Conservation (phyloP, 92 coral and sea anemone species). For the Epizoanthus stellaris region DNA sequence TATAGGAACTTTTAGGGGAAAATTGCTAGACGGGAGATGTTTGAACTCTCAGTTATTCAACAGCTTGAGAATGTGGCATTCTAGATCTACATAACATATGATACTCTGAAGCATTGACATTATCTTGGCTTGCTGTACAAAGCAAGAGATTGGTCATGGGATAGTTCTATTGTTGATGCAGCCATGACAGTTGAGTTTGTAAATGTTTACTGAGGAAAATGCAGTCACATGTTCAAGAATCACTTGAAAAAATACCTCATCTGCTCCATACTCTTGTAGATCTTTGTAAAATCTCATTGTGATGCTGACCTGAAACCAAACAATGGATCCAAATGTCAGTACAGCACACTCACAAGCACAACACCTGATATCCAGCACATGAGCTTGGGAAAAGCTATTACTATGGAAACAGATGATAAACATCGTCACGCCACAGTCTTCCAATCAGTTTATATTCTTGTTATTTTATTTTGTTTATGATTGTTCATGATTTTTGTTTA, state of each 20-base stretch:
- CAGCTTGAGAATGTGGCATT: neutral
- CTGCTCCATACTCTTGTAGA: slow-evolving; percentile 96
- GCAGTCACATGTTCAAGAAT: neutral
- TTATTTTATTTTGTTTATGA: too few species aligned
- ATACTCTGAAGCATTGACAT: neutral
- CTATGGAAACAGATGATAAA: neutral
- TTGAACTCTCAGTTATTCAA: too few species aligned
- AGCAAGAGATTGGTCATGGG: too few species aligned
- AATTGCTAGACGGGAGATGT: too few species aligned
- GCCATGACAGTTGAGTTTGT: too few species aligned
- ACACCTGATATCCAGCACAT: neutral
- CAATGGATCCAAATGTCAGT: neutral
- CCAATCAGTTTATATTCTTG: too few species aligned
- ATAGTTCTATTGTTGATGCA: too few species aligned
- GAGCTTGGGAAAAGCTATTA: neutral
- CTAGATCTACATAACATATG: neutral
- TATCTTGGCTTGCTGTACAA: too few species aligned
- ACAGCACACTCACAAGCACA: neutral
- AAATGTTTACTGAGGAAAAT: too few species aligned
- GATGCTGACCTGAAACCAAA: slow-evolving; percentile 80
- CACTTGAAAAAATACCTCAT: slow-evolving; percentile 69
- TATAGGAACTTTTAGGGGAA: too few species aligned
- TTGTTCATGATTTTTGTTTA: too few species aligned
- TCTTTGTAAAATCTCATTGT: slow-evolving; percentile 93
- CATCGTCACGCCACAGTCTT: too few species aligned